Percentiles rank a stretch among this genome's conserved stretches.
Conservation (phyloP, 2,113 vertebrate species). For the Anoura caudifer region DNA sequence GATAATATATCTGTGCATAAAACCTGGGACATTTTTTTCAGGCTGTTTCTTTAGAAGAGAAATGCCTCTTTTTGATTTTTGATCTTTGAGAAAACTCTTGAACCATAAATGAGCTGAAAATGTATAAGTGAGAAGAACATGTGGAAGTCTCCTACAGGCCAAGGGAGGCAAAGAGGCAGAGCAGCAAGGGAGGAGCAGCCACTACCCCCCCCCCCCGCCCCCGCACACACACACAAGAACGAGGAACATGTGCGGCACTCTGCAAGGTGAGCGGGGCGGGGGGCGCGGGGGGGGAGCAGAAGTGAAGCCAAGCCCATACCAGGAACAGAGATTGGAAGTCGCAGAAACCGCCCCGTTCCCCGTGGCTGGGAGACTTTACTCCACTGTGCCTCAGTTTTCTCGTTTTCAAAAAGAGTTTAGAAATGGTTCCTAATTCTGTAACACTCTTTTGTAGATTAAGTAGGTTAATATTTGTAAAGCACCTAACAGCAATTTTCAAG, state of each 20-base stretch:
- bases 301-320: not conserved
- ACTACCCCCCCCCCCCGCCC: no score
- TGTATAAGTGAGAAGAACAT: not conserved
- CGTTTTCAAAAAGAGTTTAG: not conserved
- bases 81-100: not conserved
- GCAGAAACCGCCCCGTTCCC: accelerated
- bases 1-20: not conserved
- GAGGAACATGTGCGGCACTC: not conserved
- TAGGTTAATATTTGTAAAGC: not conserved
- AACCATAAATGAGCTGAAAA: not conserved
- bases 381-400: not conserved
- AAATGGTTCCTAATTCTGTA: not conserved
- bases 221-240: no score
- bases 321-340: not conserved
- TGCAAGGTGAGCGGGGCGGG: not conserved
- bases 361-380: not conserved
- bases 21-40: not conserved
- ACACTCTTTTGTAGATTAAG: not conserved
- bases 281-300: no score
- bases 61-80: not conserved
- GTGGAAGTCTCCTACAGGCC: no score
- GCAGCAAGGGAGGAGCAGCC: accelerated
- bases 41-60: not conserved
- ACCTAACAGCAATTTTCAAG: not conserved
- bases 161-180: not conserved